A percentile compares a stretch with the other conserved stretches of the same genome.
Evolutionary conservation across 2,888 invertebrate genomes (phyloP).

Genomic region (Stenchaetothrips biformis): DNA sequence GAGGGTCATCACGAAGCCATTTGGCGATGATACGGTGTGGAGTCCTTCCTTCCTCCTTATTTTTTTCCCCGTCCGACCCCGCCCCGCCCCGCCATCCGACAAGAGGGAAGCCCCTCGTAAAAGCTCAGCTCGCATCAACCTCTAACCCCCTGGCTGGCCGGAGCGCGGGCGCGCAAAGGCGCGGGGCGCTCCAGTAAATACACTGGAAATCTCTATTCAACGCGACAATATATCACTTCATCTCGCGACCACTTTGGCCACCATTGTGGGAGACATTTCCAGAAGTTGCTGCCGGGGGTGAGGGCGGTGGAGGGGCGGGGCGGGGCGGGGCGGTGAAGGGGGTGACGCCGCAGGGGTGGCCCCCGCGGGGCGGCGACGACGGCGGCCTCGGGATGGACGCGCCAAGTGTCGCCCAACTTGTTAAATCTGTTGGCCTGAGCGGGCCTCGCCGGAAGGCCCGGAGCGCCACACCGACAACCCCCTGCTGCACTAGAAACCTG

Average conservation of each 20-base stretch:
- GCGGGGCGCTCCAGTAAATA: not conserved
- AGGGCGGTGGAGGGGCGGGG: not conserved
- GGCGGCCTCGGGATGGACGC: too few species aligned
- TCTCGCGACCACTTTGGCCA: not conserved
- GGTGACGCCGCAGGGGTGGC: too few species aligned
- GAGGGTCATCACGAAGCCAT: constrained; percentile 16
- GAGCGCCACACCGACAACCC: too few species aligned
- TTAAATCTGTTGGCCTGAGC: too few species aligned
- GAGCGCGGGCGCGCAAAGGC: not conserved
- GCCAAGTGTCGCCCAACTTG: too few species aligned
- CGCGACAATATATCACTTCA: constrained; percentile 7
- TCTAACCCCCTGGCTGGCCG: too few species aligned
- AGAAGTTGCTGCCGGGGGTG: not conserved
- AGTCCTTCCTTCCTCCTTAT: not conserved
- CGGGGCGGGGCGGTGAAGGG: not conserved
- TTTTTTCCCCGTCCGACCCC: not conserved
- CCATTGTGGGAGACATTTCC: not conserved
- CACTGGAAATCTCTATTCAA: constrained; percentile 9
- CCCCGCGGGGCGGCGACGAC: too few species aligned
- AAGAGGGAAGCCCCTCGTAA: too few species aligned
- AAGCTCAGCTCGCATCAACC: too few species aligned
- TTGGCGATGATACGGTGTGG: not conserved
- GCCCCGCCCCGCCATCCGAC: not conserved
- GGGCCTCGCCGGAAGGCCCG: too few species aligned
- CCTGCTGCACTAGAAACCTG: too few species aligned